Percentiles rank a stretch among this genome's conserved stretches.
phyloP scores from a whole-genome alignment of 2,113 vertebrate genomes.

The Hemichromis elongatus region DNA sequence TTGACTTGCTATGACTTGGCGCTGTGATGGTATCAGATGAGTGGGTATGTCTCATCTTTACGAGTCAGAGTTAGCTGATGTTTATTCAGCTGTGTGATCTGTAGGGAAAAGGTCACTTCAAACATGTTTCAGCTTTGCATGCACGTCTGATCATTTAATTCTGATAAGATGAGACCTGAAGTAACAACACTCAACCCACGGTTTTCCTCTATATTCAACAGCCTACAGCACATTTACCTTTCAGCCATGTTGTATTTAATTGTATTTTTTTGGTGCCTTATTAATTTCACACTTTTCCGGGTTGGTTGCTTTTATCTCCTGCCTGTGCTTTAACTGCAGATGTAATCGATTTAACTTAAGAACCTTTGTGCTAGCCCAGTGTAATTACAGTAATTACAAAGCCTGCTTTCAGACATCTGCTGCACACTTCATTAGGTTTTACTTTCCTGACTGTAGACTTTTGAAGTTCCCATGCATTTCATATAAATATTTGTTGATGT shows the following conservation, averaged over 20 bases:
- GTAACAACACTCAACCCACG: background rate
- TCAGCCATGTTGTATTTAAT: background rate
- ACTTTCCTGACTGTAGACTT: background rate
- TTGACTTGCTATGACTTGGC: background rate
- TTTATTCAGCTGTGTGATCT: slow-evolving; percentile 40
- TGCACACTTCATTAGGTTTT: background rate
- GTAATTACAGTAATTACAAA: slow-evolving; percentile 4
- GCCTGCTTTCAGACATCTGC: background rate
- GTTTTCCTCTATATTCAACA: background rate
- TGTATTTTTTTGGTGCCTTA: background rate
- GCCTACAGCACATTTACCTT: background rate
- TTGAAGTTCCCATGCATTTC: background rate
- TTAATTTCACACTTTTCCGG: background rate
- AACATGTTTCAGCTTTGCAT: background rate
- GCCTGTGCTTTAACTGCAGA: background rate
- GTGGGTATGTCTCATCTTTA: slow-evolving; percentile 11
- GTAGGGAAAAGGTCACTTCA: slow-evolving; percentile 30
- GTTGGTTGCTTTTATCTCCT: slow-evolving; percentile 4
- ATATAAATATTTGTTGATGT: background rate
- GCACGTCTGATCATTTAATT: background rate
- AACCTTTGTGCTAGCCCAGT: background rate
- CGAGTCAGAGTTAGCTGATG: background rate
- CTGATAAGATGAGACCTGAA: slow-evolving; percentile 5
- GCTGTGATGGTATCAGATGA: slow-evolving; percentile 19
- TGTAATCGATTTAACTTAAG: slow-evolving; percentile 9